Conservation (phyloP, 2,888 invertebrate species). For the Cyaniris semiargus region DNA sequence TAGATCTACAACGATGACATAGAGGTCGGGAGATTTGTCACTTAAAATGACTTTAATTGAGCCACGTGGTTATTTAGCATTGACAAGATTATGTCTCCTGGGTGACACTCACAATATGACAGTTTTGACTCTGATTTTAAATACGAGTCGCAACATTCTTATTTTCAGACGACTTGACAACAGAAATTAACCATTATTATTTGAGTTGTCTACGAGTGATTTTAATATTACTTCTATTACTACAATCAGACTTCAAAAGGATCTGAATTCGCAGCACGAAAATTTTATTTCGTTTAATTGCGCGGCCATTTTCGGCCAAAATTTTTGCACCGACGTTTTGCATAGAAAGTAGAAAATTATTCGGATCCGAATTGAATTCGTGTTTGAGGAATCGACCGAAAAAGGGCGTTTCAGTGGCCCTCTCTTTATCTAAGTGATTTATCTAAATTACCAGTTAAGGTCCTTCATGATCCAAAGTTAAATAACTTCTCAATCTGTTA, state of each 20-base stretch:
- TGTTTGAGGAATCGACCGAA: constrained; percentile 22
- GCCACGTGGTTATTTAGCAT: no score
- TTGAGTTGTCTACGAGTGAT: no score
- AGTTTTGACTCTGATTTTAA: no score
- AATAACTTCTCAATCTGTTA: neutral
- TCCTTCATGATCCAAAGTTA: neutral
- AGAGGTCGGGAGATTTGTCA: no score
- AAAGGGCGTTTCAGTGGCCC: constrained; percentile 19
- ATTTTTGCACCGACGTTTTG: constrained; percentile 14
- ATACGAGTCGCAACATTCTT: no score
- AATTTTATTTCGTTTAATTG: constrained; percentile 19
- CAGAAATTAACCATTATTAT: no score
- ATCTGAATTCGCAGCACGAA: neutral
- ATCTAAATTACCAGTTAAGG: constrained; percentile 24
- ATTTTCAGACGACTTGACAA: no score
- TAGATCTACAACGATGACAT: no score
- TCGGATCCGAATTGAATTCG: constrained; percentile 17
- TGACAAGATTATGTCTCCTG: no score
- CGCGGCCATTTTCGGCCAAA: neutral
- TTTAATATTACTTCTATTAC: neutral
- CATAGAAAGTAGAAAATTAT: constrained; percentile 22
- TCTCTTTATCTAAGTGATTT: constrained; percentile 27
- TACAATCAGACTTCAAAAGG: neutral
- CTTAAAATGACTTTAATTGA: no score
- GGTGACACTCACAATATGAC: no score